Conservation (phyloP, 2,888 invertebrate species). For the Ctena decussata region DNA sequence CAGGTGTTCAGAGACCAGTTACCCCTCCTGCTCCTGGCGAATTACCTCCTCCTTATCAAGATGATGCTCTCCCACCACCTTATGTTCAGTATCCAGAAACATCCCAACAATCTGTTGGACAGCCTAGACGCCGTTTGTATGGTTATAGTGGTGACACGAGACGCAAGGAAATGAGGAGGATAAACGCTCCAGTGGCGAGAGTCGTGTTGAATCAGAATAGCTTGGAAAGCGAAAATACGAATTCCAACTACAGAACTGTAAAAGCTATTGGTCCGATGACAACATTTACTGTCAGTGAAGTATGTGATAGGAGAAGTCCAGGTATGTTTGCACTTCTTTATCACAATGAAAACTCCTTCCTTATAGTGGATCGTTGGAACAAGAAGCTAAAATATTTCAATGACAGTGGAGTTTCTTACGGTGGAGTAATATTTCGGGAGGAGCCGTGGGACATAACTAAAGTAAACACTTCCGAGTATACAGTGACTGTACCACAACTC, state of each 20-base stretch:
- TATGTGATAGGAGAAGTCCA: conserved; percentile 45
- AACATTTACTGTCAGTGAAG: conserved; percentile 46
- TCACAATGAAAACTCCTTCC: conserved; percentile 38
- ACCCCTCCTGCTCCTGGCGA: conserved; percentile 38
- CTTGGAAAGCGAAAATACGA: not conserved
- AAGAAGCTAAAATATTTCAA: conserved; percentile 61
- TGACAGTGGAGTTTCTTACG: conserved; percentile 45
- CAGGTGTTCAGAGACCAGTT: conserved; percentile 34
- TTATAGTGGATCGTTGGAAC: conserved; percentile 63
- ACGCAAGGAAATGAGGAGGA: not conserved
- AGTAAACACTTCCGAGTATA: conserved; percentile 38
- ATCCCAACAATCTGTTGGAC: conserved; percentile 21
- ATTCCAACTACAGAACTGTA: not conserved
- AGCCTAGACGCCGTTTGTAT: not conserved
- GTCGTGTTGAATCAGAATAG: not conserved
- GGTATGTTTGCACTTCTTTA: conserved; percentile 54
- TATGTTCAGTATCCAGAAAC: conserved; percentile 47
- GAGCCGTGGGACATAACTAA: conserved; percentile 65
- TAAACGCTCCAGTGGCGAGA: not conserved
- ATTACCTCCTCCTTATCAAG: conserved; percentile 61
- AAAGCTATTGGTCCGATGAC: conserved; percentile 33
- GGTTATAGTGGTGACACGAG: not conserved
- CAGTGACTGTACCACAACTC: conserved; percentile 61
- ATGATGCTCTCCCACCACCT: conserved; percentile 56
- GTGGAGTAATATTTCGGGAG: conserved; percentile 57